Base-by-base conservation (phyloP, 2,888 invertebrate species). In the Acleris emargana region DNA sequence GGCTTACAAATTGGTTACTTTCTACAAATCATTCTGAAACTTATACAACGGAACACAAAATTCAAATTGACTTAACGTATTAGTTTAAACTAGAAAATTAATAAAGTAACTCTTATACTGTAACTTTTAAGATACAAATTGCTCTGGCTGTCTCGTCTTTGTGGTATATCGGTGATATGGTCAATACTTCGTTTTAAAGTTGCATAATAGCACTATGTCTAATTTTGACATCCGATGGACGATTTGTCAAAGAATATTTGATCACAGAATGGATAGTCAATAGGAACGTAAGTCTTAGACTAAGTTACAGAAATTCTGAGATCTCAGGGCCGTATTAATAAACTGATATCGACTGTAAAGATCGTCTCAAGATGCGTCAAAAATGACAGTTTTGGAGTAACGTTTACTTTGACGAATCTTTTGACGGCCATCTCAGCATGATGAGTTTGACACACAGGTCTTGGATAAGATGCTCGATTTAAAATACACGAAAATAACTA, bases 1-100 rank as follows among this genome's bases (percentile, higher is more conserved):
- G 47, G 42, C 54, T 17, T 55, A 64, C 59, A 64, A 64, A 64
- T 64, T 64, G 64, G 28, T 50, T 17, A 22, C 20, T 38, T 63
- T 63, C 1, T n/a, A 54, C 20, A 45, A 22, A 25, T 13, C 5
- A 45, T 16, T 54, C 16, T 22, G 16, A 3, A 54, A 6, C 54
- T 38, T 5, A 42, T 42, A 16, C 1, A 20, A 18, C 38, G 7
- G 13, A 11, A n/a, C 20, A 16, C 16, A 54, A 54, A 38, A 17
- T 42, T 54, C 20, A 54, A 42, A 42, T 45, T 43, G 43, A 5
- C n/a, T 43, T n/a, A 43, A 43, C 5, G 3, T 32, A 7, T 32
- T 9, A 32, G 9, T 32, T 43, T 16, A 43, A 13, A 2, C 16
- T 5, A 13, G 42, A 42, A 11, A 5, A 38, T 47, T 7, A 3